Evolutionary conservation across 2,113 vertebrate species (phyloP), one percentile per base, ranked within the genome.

Genomic region (Pipa parva): DNA sequence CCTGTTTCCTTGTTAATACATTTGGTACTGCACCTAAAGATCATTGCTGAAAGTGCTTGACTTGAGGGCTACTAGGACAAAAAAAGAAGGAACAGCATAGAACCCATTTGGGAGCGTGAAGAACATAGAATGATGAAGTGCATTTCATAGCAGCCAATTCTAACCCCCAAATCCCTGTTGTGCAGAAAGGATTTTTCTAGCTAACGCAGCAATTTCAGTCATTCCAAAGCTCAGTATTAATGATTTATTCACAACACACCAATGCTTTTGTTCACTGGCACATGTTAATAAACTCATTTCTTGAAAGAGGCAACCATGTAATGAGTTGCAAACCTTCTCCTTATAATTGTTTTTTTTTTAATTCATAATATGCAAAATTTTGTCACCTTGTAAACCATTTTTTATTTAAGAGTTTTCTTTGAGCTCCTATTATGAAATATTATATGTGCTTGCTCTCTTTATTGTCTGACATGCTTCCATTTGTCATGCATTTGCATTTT

Each of bases 181-280:
- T 77, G 76, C 79, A 58, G 77, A 80, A 78, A 78, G 78, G 75
- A 76, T 83, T 81, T 83, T 81, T 83, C 77, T 76, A 72, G 57
- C 79, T 72, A 75, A 65, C 83, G 13, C 79, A 83, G 81, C 84
- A 82, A 80, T 81, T 62, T 61, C 79, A 79, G 81, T 74, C 83
- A 61, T 75, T 78, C 81, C 82, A 79, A 39, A 13, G 78, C 75
- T 7, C 54, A 58, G 51, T 80, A 77, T 86, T 85, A 84, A 85
- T 89, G 86, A 87, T 88, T 88, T 85, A 88, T 89, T 78, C 74
- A 65, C 75, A 48, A 71, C 20, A 11, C 75, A 70, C 80, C 46
- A 4, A 26, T 77, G 83, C 81, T 88, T 85, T 83, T 84, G 79
- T 85, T 83, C 78, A 26, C 77, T 69, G 5, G 59, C 42, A 54